Evolutionary conservation across 1,140 invertebrate genomes (phyloP).

Genomic region (Nephotettix cincticeps): DNA sequence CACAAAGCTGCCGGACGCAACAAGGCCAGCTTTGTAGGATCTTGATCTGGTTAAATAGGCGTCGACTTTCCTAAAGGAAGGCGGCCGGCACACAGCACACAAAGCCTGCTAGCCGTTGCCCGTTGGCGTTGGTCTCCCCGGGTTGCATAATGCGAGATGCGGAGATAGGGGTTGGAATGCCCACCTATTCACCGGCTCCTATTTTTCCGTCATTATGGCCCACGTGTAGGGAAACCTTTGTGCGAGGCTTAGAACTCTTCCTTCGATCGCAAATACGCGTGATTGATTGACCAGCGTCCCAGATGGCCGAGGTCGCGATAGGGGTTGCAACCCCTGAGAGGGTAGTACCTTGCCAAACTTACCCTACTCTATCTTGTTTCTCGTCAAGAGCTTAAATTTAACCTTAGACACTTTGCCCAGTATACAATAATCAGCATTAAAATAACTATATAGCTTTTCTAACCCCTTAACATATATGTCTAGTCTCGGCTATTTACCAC

Average conservation of each 20-base stretch:
- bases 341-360: no score
- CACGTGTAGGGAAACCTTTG: slow-evolving; percentile 19
- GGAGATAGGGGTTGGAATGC: slow-evolving; percentile 12
- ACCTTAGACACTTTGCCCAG: no score
- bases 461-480: no score
- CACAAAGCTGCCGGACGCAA: no score
- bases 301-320: neutral
- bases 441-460: no score
- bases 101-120: slow-evolving; percentile 4
- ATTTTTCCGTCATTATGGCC: slow-evolving; percentile 22
- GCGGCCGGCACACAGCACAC: slow-evolving; percentile 2
- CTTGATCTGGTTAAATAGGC: slow-evolving; percentile 19
- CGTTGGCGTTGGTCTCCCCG: neutral
- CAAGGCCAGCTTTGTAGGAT: neutral
- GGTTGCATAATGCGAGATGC: slow-evolving; percentile 14
- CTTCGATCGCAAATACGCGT: neutral
- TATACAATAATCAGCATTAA: no score
- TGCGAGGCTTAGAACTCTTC: slow-evolving; percentile 8
- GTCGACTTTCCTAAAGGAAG: slow-evolving; percentile 10
- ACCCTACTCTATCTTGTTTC: no score
- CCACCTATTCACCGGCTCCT: slow-evolving; percentile 17
- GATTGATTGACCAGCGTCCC: neutral
- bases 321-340: no score
- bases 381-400: no score
- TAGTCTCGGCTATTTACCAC: no score